Percentiles rank a stretch among this genome's conserved stretches.
Evolutionary conservation across 2,113 vertebrate species (phyloP).

Genomic region (Microcebus jonahi): DNA sequence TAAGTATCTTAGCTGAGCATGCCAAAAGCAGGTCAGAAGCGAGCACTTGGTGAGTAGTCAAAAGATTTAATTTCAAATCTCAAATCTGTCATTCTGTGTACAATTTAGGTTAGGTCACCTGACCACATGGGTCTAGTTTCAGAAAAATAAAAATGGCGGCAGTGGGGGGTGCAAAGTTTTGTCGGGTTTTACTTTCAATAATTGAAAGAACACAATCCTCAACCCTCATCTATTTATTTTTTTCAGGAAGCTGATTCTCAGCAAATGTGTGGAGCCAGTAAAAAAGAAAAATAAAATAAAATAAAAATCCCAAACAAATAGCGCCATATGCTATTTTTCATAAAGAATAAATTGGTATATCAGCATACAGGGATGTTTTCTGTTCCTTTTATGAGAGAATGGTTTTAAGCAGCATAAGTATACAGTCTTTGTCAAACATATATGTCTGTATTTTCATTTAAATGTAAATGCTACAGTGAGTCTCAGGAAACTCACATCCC

Average conservation of each 20-base stretch:
- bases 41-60: not conserved
- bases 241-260: not conserved
- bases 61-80: not conserved
- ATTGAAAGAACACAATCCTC: not conserved
- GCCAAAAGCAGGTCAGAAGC: not conserved
- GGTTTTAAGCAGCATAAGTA: conserved; percentile 52
- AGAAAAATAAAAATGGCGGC: not conserved
- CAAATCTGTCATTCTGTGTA: not conserved
- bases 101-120: not conserved
- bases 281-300: not conserved
- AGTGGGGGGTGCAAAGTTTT: not conserved
- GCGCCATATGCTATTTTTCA: not conserved
- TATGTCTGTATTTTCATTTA: conserved; percentile 73
- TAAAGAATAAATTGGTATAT: conserved; percentile 42
- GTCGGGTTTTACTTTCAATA: not conserved
- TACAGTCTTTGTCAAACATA: conserved; percentile 65
- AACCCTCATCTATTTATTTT: not conserved
- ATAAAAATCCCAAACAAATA: not conserved
- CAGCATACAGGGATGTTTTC: not conserved
- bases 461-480: conserved; percentile 70
- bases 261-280: not conserved
- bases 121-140: not conserved
- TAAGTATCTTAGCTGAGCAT: not conserved
- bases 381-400: conserved; percentile 55
- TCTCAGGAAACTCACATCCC: not conserved